These are phyloP conservation scores for Lucifuga dentata DNA, from an alignment of 2,113 vertebrate genomes.

Conservation along the genomic window DNA sequence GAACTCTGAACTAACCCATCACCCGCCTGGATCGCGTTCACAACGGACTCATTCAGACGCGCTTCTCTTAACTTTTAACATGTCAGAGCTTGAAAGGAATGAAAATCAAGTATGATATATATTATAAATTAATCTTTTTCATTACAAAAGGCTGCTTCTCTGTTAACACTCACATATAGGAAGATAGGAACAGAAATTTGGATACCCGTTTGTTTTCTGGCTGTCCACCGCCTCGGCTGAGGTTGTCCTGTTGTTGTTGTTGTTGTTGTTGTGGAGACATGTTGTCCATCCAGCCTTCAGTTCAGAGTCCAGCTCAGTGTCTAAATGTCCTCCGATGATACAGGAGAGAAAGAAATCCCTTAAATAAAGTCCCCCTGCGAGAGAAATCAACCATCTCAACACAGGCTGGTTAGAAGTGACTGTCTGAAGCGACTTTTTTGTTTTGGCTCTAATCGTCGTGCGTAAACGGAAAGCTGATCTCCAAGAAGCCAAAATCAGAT, in stretches of 20 bases:
- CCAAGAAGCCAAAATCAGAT: background rate
- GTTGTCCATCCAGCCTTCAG: slow-evolving; percentile 76
- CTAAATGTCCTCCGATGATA: slow-evolving; percentile 39
- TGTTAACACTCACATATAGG: background rate
- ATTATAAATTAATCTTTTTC: too few relatives aligned
- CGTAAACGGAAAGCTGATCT: background rate
- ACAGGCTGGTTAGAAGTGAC: background rate
- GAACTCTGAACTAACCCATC: too few relatives aligned
- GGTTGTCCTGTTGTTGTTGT: slow-evolving; percentile 73
- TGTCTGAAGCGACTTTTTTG: slow-evolving; percentile 1
- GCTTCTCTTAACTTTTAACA: too few relatives aligned
- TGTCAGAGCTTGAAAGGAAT: too few relatives aligned
- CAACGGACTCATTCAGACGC: too few relatives aligned
- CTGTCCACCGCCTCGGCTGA: slow-evolving; percentile 48
- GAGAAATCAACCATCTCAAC: slow-evolving; percentile 38
- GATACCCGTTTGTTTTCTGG: slow-evolving; percentile 69
- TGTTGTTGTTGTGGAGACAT: slow-evolving; percentile 82
- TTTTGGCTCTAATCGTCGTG: background rate
- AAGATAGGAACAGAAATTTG: too few relatives aligned
- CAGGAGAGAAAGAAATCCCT: slow-evolving; percentile 29
- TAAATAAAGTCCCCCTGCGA: slow-evolving; percentile 16
- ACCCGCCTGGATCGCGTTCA: too few relatives aligned
- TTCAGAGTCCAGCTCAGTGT: slow-evolving; percentile 45
- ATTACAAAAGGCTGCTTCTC: too few relatives aligned
- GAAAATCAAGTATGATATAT: too few relatives aligned